phyloP scores from a whole-genome alignment of 2,888 invertebrate species.

The Hermodice carunculata region DNA sequence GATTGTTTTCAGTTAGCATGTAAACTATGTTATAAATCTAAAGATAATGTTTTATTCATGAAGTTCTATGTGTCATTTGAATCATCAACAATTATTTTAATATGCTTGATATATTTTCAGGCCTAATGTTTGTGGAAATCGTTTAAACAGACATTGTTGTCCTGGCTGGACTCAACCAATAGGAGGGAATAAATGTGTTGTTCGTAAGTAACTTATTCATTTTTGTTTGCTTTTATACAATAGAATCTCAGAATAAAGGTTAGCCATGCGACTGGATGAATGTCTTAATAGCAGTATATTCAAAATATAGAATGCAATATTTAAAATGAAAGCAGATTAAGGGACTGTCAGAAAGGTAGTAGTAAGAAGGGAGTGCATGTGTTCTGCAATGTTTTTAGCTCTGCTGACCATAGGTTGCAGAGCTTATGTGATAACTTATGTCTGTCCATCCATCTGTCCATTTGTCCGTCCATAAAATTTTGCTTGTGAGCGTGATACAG shows the following conservation, averaged over 20 bases:
- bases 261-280: not conserved
- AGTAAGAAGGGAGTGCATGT: not conserved
- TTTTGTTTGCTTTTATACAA: not conserved
- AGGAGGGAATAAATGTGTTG: conserved; percentile 81
- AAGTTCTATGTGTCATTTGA: too few species aligned
- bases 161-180: conserved; percentile 86
- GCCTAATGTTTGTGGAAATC: conserved; percentile 84
- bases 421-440: too few species aligned
- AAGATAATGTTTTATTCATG: too few species aligned
- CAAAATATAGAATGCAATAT: not conserved
- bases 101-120: conserved; percentile 75
- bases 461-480: too few species aligned
- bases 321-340: not conserved
- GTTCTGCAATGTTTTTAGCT: too few species aligned
- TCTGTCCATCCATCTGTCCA: too few species aligned
- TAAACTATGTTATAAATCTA: too few species aligned
- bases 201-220: conserved; percentile 78
- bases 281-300: not conserved
- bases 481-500: too few species aligned
- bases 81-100: too few species aligned
- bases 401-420: too few species aligned
- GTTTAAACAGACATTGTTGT: conserved; percentile 84
- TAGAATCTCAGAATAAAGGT: not conserved
- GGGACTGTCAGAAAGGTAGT: not conserved
- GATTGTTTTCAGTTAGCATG: too few species aligned